Base-by-base conservation (phyloP, 1,140 invertebrate genomes). In the Venustaconcha ellipsiformis region DNA sequence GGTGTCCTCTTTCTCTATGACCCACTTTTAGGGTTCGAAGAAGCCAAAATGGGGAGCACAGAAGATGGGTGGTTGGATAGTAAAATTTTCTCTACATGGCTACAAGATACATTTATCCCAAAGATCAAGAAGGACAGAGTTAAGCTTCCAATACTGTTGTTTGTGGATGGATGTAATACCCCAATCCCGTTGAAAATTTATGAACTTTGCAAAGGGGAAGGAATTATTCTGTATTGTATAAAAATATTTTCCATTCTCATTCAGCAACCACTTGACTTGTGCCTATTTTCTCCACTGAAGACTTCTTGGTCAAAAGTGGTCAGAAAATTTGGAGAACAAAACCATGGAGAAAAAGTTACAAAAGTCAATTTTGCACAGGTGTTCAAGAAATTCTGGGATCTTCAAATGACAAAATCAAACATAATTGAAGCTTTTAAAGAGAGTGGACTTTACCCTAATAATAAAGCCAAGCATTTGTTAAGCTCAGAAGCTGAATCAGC, bases 21-120 rank as follows among this genome's bases (percentile, higher is more conserved):
- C 18, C 63, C 72, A 73, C 65, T 67, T 8, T 55, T 58, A 67
- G 65, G 57, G 14, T 73, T 73, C 67, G 11, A 59, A n/a, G 72
- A 67, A 12, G 72, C 72, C 30, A 23, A 56, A 12, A 18, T 67
- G 23, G 71, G 63, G 15, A n/a, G 63, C 6, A 58, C 55, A 17
- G 72, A 73, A 1, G 58, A 64, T n/a, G 72, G 72, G 14, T 73
- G 65, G 72, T 58, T 67, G 72, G 72, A 73, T 57, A 37, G n/a
- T 5, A 65, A 73, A 18, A 14, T 67, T 14, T 73, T 73, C 58
- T 56, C 13, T 12, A 66, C 18, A 17, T 73, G 72, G 72, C 23
- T 73, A n/a, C 18, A 30, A 23, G 64, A 66, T 48, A 18, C 18
- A 12, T 72, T 62, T 17, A 57, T 73, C 8, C 64, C 63, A 15